Percentiles rank a stretch among this genome's conserved stretches.
Conservation (phyloP, 2,113 vertebrate species). For the Syngnathoides biaculeatus region DNA sequence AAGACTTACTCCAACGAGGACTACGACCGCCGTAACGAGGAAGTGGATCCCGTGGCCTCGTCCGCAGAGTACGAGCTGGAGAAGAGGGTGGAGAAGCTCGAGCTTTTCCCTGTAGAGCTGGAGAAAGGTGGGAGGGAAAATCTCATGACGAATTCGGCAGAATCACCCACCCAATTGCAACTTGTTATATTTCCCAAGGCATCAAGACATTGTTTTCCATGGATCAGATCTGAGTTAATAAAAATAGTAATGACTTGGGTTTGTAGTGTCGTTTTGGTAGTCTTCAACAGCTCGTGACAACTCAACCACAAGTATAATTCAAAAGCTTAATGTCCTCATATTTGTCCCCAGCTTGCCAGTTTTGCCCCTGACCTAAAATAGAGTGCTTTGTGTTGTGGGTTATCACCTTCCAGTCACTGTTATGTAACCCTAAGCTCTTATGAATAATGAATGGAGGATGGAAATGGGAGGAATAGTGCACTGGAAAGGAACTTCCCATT, state of each 20-base stretch:
- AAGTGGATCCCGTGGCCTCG: slow-evolving; percentile 95
- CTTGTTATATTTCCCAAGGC: slow-evolving; percentile 8
- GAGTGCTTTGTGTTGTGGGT: slow-evolving; percentile 14
- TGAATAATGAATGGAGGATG: slow-evolving; percentile 46
- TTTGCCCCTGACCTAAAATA: slow-evolving; percentile 31
- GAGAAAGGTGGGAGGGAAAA: slow-evolving; percentile 84
- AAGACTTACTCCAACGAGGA: slow-evolving; percentile 97
- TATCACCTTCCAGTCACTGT: slow-evolving; percentile 35
- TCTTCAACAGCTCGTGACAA: not conserved
- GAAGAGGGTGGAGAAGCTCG: slow-evolving; percentile 96
- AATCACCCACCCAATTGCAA: not conserved
- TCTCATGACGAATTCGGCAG: not conserved
- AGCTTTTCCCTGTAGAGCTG: slow-evolving; percentile 94
- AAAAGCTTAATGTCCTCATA: not conserved
- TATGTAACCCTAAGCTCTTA: slow-evolving; percentile 36
- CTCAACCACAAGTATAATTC: not conserved
- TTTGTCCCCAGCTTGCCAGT: not conserved
- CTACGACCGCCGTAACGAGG: slow-evolving; percentile 94
- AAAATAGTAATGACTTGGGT: not conserved
- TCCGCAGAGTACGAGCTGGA: slow-evolving; percentile 97
- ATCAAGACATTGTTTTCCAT: not conserved
- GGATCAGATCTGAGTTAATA: not conserved
- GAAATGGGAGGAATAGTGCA: slow-evolving; percentile 17
- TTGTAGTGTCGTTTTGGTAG: too few species aligned
- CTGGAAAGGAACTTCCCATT: slow-evolving; percentile 32